These are phyloP conservation scores for Schrankia costaestrigalis DNA, from an alignment of 2,888 invertebrate genomes.

Conservation along the genomic window DNA sequence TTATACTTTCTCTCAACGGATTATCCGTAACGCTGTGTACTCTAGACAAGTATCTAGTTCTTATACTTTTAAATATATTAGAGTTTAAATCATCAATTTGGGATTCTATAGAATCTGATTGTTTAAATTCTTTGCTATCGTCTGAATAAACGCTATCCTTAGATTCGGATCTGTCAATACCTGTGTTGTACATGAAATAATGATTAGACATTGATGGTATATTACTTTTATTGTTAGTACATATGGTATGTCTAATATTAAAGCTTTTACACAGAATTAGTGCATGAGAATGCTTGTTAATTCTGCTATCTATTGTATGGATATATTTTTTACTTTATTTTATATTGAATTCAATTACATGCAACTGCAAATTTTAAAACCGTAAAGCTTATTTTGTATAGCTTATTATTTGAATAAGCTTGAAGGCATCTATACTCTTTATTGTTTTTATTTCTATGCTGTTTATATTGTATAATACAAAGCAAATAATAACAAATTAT, in stretches of 20 bases:
- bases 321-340: constrained; percentile 3
- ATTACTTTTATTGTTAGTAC: constrained; percentile 41
- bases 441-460: not conserved
- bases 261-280: constrained; percentile 66
- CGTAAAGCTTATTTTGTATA: too few species aligned
- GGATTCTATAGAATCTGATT: constrained; percentile 51
- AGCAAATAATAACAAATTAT: constrained; percentile 18
- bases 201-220: constrained; percentile 54
- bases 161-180: constrained; percentile 68
- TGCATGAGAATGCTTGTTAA: constrained; percentile 63
- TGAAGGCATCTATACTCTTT: too few species aligned
- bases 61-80: constrained; percentile 66
- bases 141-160: constrained; percentile 63
- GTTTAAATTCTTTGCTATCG: constrained; percentile 48
- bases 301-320: constrained; percentile 29
- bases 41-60: constrained; percentile 66
- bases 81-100: constrained; percentile 52
- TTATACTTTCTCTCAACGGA: constrained; percentile 48
- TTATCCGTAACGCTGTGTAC: constrained; percentile 65
- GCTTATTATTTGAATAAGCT: too few species aligned
- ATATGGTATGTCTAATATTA: constrained; percentile 35
- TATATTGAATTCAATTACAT: constrained; percentile 12
- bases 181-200: constrained; percentile 68
- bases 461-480: constrained; percentile 20
- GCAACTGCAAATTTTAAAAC: too few species aligned